These are phyloP conservation scores for Sebastes itinus DNA, from an alignment of 2,797 vertebrate genomes.

Conservation along the genomic window DNA sequence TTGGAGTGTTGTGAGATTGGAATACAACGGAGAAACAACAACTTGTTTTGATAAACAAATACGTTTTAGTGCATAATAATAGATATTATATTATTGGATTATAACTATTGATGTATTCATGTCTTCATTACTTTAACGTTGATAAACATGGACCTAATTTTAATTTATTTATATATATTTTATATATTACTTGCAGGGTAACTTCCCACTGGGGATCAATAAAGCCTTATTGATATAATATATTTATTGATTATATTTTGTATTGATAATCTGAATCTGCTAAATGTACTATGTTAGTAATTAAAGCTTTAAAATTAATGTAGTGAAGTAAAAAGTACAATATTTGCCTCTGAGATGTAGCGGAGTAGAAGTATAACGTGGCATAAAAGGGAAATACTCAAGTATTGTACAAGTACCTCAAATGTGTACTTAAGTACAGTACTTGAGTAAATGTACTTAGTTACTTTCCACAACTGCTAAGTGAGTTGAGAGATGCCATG, in stretches of 20 bases:
- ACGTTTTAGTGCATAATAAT: background rate
- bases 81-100: background rate
- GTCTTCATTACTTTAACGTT: background rate
- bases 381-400: too few relatives aligned
- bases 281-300: background rate
- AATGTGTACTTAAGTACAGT: too few relatives aligned
- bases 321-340: too few relatives aligned
- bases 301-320: background rate
- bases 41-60: background rate
- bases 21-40: background rate
- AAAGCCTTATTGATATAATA: background rate
- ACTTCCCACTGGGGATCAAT: background rate
- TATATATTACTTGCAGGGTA: background rate
- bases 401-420: too few relatives aligned
- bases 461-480: too few relatives aligned
- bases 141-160: background rate
- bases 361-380: too few relatives aligned
- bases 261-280: background rate
- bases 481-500: too few relatives aligned
- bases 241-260: background rate
- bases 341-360: too few relatives aligned
- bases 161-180: background rate
- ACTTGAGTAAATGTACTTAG: too few relatives aligned
- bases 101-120: background rate
- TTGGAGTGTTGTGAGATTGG: too few relatives aligned